Base-by-base conservation (phyloP, 2,888 invertebrate species). In the Limnephilus lunatus region DNA sequence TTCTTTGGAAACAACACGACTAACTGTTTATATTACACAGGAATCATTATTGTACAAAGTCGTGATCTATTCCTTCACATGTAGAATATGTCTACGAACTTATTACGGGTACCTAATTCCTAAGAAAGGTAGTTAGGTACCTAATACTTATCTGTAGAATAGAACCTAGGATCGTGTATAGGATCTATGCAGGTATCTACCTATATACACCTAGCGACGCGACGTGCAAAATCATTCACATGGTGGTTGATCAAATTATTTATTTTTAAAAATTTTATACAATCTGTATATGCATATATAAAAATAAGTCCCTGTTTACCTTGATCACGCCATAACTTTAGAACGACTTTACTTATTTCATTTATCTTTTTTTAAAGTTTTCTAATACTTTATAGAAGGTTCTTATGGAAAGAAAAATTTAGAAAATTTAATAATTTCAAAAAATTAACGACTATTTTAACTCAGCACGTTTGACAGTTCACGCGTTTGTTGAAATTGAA, bases 1-100 rank as follows among this genome's bases (percentile, higher is more conserved):
- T 48, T 90, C 81, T 81, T 30, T 11, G 81, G 31, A 89, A 68
- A 89, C 35, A 88, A 53, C 53, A 90, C 82, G 81, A 89, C 68
- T 30, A 53, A 68, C 89, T 86, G n/a, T 44, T 86, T 86, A 25
- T 68, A 85, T 44, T 44, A n/a, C 7, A 19, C 83, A 39, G 83
- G 35, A 83, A 83, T 25, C 39, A 83, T 83, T 83, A 83, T 35
- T 83, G 86, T 48, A 44, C n/a, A n/a, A 44, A 86, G 86, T 86
- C 86, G 86, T 86, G 86, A 86, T 25, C 86, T 86, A 48, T 48
- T 44, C 86, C 44, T 44, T 35, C 83, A 15, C 35, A 39, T 35
- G 25, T 25, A 83, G 14, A 35, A 39, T 35, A 83, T 35, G 12
- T 39, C 83, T 35, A 12, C 35, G 83, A 68, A 68, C 68, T 9